Evolutionary conservation across 2,888 invertebrate species (phyloP).

Genomic region (Scaeva pyrastri): DNA sequence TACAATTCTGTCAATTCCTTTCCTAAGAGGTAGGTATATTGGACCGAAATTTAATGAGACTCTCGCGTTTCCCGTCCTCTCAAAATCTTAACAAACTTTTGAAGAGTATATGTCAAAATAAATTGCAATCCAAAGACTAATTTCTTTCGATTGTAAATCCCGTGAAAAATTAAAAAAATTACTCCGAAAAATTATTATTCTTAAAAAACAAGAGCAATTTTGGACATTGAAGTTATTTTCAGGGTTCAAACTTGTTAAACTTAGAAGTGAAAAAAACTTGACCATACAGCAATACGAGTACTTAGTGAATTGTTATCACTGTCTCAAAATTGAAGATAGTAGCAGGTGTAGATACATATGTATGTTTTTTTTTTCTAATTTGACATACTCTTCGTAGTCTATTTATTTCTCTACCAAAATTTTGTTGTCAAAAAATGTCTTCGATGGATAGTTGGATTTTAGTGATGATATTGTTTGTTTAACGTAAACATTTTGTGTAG

Average conservation of each 20-base stretch:
- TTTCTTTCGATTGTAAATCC: too few species aligned
- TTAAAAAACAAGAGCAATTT: too few species aligned
- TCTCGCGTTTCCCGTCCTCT: too few species aligned
- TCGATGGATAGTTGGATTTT: slow-evolving; percentile 57
- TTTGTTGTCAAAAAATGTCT: slow-evolving; percentile 56
- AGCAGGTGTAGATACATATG: slow-evolving; percentile 63
- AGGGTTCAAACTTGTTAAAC: neutral
- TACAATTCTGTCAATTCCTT: too few species aligned
- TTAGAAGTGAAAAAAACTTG: slow-evolving; percentile 29
- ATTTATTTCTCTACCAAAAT: slow-evolving; percentile 15
- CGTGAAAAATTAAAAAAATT: too few species aligned
- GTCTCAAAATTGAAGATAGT: slow-evolving; percentile 68
- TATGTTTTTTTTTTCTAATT: slow-evolving; percentile 37
- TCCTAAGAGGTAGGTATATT: too few species aligned
- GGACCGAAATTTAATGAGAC: too few species aligned
- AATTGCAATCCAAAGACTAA: too few species aligned
- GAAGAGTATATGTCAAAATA: too few species aligned
- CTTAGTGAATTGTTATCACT: slow-evolving; percentile 67
- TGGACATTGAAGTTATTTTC: too few species aligned
- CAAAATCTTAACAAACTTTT: too few species aligned
- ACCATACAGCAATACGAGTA: slow-evolving; percentile 16
- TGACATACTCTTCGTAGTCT: slow-evolving; percentile 64
- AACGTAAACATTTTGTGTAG: slow-evolving; percentile 41
- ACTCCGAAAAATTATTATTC: too few species aligned
- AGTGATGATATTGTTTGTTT: slow-evolving; percentile 69